These are phyloP conservation scores for Urocyon cinereoargenteus DNA, from an alignment of 2,797 vertebrate genomes.

Conservation along the genomic window DNA sequence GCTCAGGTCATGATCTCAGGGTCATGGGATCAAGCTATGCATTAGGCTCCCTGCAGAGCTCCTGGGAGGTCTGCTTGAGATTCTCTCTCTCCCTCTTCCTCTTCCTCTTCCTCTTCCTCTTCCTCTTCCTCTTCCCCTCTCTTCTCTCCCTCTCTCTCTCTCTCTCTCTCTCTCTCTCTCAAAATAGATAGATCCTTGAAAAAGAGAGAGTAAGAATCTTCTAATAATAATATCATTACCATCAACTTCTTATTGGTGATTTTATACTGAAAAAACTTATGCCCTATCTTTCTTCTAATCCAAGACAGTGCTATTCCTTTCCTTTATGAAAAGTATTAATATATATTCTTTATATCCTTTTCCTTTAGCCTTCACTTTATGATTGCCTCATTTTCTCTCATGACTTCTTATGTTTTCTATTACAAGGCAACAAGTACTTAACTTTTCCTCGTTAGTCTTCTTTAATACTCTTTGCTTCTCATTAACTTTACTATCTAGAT, in stretches of 20 bases:
- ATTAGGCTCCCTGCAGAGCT: background rate
- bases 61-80: background rate
- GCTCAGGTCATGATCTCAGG: no score
- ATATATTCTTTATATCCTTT: background rate
- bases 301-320: background rate
- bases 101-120: background rate
- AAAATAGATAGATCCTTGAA: no score
- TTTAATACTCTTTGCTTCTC: slow-evolving; percentile 68
- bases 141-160: no score
- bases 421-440: background rate
- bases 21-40: no score
- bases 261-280: background rate
- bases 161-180: no score
- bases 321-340: background rate
- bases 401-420: background rate
- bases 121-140: background rate
- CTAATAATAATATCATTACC: background rate
- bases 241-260: background rate
- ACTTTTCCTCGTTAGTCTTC: slow-evolving; percentile 35
- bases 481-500: slow-evolving; percentile 64
- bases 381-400: background rate
- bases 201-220: background rate
- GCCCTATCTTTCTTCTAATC: background rate
- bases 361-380: background rate
- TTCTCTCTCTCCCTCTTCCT: background rate